Conservation (phyloP, 2,888 invertebrate genomes). For the Drosophila lacicola region DNA sequence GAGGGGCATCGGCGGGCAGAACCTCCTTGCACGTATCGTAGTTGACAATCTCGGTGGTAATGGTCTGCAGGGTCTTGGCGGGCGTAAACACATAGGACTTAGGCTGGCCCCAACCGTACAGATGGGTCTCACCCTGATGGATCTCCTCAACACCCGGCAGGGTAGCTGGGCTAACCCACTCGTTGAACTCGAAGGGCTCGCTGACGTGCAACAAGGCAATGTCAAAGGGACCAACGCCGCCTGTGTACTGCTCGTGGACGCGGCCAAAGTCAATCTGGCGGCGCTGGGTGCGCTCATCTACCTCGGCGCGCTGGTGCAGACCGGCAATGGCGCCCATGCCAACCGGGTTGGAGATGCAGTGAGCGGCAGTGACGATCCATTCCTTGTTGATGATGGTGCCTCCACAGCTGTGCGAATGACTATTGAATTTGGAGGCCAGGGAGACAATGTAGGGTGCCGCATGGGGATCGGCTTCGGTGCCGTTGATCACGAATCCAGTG, state of each 20-base stretch:
- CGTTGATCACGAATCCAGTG: slow-evolving; percentile 81
- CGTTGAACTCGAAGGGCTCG: slow-evolving; percentile 74
- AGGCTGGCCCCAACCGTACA: slow-evolving; percentile 86
- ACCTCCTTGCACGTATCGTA: slow-evolving; percentile 61
- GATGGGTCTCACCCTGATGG: slow-evolving; percentile 76
- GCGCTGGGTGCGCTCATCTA: slow-evolving; percentile 70
- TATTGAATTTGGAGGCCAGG: slow-evolving; percentile 63
- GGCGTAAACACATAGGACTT: slow-evolving; percentile 54
- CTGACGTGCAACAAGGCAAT: slow-evolving; percentile 86
- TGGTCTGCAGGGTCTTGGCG: slow-evolving; percentile 78
- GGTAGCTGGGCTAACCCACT: slow-evolving; percentile 80
- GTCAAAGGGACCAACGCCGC: slow-evolving; percentile 86
- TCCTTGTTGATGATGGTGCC: slow-evolving; percentile 84
- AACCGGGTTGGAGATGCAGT: slow-evolving; percentile 77
- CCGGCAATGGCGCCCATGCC: slow-evolving; percentile 84
- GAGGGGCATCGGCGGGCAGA: slow-evolving; percentile 65
- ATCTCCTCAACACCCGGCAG: slow-evolving; percentile 79
- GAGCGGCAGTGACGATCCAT: slow-evolving; percentile 85
- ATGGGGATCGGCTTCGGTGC: slow-evolving; percentile 83
- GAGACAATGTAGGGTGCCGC: slow-evolving; percentile 86
- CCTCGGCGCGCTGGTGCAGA: slow-evolving; percentile 79
- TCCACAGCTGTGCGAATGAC: slow-evolving; percentile 84
- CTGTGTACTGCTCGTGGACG: slow-evolving; percentile 79
- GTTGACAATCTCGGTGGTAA: slow-evolving; percentile 75
- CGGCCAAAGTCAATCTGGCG: slow-evolving; percentile 74